Conservation (phyloP, 2,797 vertebrate species). For the Hylomyscus alleni region DNA sequence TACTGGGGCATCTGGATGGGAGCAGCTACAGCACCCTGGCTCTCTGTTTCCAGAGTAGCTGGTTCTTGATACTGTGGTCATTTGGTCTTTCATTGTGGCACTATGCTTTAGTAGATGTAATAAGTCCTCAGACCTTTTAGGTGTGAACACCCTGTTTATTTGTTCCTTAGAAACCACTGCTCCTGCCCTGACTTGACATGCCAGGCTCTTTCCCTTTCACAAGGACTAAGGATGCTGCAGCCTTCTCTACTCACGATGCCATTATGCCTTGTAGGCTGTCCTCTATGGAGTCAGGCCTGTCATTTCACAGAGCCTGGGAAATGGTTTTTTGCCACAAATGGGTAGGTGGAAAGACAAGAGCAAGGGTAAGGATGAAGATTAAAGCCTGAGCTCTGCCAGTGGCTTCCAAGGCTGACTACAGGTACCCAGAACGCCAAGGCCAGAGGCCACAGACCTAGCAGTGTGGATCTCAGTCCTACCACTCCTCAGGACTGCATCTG, state of each 20-base stretch:
- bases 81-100: neutral
- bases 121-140: neutral
- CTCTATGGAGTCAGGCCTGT: neutral
- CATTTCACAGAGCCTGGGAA: neutral
- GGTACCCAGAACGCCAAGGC: neutral
- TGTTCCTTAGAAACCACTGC: neutral
- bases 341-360: neutral
- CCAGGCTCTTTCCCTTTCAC: neutral
- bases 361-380: no score
- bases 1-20: no score
- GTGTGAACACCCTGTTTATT: neutral
- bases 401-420: neutral
- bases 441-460: neutral
- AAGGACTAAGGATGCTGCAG: neutral
- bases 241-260: neutral
- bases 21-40: neutral
- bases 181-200: neutral
- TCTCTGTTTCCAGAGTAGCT: neutral
- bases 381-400: fast-evolving
- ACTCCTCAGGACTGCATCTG: neutral
- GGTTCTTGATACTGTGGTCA: neutral
- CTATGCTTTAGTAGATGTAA: neutral
- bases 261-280: neutral
- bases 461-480: fast-evolving
- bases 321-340: neutral